Evolutionary conservation across 2,888 invertebrate genomes (phyloP).

Genomic region (Eucera pruinosa): DNA sequence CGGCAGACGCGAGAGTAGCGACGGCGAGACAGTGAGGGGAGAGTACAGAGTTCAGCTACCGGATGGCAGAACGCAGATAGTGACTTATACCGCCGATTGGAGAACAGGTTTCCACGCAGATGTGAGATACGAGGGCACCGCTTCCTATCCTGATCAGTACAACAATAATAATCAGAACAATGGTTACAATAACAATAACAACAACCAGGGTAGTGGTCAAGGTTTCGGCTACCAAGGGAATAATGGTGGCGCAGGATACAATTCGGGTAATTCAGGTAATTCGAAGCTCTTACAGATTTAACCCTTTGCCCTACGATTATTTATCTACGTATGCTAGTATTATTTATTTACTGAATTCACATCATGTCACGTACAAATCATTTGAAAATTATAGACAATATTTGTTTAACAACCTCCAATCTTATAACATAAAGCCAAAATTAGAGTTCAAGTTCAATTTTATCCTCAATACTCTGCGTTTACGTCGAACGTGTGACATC

Average conservation of each 20-base stretch:
- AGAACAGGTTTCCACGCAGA: conserved; percentile 92
- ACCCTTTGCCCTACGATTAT: no score
- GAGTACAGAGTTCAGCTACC: conserved; percentile 87
- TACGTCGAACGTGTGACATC: no score
- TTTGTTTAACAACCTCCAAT: no score
- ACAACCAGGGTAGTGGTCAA: conserved; percentile 56
- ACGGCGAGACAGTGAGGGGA: conserved; percentile 89
- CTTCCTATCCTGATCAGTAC: conserved; percentile 87
- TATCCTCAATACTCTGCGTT: no score
- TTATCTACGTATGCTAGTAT: no score
- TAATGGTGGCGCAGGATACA: conserved; percentile 62
- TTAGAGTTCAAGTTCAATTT: no score
- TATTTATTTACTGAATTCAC: no score
- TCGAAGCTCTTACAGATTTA: neutral
- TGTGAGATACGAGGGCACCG: conserved; percentile 90
- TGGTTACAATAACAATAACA: conserved; percentile 79
- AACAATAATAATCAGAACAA: conserved; percentile 81
- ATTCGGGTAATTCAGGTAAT: conserved; percentile 58
- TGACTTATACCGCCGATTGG: conserved; percentile 92
- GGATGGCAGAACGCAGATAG: conserved; percentile 88
- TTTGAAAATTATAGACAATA: no score
- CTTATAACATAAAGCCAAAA: no score
- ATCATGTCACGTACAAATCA: no score
- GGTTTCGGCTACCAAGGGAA: conserved; percentile 69
- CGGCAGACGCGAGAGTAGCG: conserved; percentile 89